A percentile compares a stretch with the other conserved stretches of the same genome.
Evolutionary conservation across 2,113 vertebrate species (phyloP).

Genomic region (Merops nubicus): DNA sequence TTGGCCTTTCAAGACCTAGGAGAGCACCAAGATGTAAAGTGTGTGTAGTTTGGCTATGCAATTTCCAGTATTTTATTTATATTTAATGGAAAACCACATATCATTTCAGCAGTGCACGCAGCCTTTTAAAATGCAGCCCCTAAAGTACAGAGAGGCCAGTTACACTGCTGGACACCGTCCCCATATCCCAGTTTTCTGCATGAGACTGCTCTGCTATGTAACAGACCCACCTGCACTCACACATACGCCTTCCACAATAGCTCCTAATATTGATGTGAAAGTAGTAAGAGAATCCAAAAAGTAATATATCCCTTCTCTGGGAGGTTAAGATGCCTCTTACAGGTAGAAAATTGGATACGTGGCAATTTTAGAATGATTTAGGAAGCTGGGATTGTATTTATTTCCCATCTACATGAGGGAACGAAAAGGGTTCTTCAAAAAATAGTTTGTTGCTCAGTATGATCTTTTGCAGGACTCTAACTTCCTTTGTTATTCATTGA

Average conservation of each 20-base stretch:
- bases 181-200: background rate
- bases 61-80: background rate
- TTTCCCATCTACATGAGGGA: background rate
- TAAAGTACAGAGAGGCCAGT: background rate
- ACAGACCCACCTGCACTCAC: background rate
- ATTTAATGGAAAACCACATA: background rate
- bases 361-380: background rate
- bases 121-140: background rate
- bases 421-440: background rate
- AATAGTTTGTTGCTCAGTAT: background rate
- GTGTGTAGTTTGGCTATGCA: accelerated
- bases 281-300: background rate
- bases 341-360: background rate
- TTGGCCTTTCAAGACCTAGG: background rate
- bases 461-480: background rate
- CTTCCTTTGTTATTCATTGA: conserved; percentile 26
- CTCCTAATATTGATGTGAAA: background rate
- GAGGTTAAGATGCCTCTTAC: background rate
- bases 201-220: background rate
- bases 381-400: background rate
- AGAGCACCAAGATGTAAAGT: background rate
- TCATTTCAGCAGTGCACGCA: background rate
- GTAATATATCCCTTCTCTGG: background rate
- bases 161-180: background rate
- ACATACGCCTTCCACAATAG: background rate